Evolutionary conservation across 2,888 invertebrate species (phyloP).

Genomic region (Xestoiulus laeticollis): DNA sequence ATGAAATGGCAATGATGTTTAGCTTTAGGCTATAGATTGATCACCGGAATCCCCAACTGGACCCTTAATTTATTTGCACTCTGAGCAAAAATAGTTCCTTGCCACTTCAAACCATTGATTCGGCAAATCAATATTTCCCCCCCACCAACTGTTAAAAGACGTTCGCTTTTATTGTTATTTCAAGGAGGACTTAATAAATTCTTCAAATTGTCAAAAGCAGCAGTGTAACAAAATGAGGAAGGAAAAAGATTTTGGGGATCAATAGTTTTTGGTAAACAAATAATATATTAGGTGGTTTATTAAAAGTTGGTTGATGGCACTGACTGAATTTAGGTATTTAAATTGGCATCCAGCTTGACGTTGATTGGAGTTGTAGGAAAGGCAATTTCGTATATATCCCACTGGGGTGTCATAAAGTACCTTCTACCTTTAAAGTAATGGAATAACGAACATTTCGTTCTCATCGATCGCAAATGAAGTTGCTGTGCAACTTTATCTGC

Average conservation of each 20-base stretch:
- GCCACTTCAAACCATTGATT: constrained; percentile 11
- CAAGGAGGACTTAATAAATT: constrained; percentile 18
- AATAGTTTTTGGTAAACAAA: constrained; percentile 17
- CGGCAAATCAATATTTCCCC: constrained; percentile 26
- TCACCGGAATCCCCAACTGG: constrained; percentile 26
- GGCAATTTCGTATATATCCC: not conserved
- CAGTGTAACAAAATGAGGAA: not conserved
- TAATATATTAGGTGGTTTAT: not conserved
- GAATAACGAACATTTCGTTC: not conserved
- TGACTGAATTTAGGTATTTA: not conserved
- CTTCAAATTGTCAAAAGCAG: constrained; percentile 26
- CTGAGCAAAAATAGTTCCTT: constrained; percentile 6
- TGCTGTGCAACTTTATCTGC: not conserved
- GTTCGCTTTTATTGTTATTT: not conserved
- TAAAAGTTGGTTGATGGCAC: not conserved
- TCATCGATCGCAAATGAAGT: not conserved
- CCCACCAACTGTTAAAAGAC: not conserved
- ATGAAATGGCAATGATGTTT: constrained; percentile 2
- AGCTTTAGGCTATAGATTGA: not conserved
- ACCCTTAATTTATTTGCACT: constrained; percentile 26
- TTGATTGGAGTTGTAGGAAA: constrained; percentile 16
- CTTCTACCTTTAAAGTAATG: not conserved
- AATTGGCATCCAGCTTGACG: not conserved
- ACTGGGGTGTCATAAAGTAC: not conserved
- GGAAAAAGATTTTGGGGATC: not conserved